A percentile compares a stretch with the other conserved stretches of the same genome.
phyloP scores from a whole-genome alignment of 2,113 vertebrate genomes.

The Tachycineta bicolor region DNA sequence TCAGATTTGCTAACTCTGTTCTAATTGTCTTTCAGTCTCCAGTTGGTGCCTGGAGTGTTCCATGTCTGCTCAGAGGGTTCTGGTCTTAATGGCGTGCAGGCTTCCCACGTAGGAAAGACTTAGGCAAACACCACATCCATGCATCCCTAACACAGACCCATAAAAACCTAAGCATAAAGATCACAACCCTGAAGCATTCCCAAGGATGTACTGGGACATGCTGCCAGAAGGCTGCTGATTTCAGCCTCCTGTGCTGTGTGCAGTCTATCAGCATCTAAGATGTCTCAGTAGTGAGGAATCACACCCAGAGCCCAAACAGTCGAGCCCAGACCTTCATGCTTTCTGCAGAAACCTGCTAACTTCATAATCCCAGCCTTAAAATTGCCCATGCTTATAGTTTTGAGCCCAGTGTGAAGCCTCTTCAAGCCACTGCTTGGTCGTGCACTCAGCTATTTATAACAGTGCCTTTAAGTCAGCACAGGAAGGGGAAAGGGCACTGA shows the following conservation, averaged over 20 bases:
- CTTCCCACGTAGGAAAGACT: rapidly evolving
- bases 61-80: not conserved
- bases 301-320: not conserved
- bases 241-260: not conserved
- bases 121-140: rapidly evolving
- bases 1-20: not conserved
- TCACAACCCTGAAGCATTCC: not conserved
- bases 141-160: not conserved
- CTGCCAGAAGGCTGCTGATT: rapidly evolving
- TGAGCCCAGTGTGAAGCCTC: not conserved
- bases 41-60: not conserved
- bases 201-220: not conserved
- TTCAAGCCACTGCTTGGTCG: not conserved
- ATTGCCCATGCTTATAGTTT: not conserved
- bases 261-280: not conserved
- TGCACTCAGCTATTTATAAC: not conserved
- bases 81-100: rapidly evolving
- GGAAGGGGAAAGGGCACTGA: not conserved
- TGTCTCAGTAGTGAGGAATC: not conserved
- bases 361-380: not conserved
- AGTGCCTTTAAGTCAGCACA: not conserved
- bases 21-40: not conserved
- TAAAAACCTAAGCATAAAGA: not conserved
- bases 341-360: not conserved
- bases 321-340: not conserved